These are phyloP conservation scores for Hylaeus anthracinus DNA, from an alignment of 1,140 invertebrate species.

Conservation along the genomic window DNA sequence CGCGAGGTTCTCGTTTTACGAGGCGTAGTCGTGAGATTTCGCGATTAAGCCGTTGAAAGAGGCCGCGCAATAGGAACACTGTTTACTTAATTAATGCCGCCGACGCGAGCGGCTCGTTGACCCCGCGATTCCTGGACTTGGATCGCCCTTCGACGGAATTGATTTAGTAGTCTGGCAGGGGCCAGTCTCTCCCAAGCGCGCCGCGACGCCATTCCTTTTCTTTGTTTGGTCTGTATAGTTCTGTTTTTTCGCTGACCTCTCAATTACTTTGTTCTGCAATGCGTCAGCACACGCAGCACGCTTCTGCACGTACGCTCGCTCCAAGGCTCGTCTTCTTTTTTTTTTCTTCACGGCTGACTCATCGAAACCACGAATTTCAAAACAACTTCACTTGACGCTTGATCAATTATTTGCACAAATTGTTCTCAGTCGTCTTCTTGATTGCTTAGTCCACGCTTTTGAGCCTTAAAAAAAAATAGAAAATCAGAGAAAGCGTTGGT, in stretches of 20 bases:
- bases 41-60: constrained; percentile 57
- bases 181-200: not conserved
- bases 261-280: constrained; percentile 52
- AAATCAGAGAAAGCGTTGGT: no score
- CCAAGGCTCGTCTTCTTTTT: no score
- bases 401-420: no score
- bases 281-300: constrained; percentile 55
- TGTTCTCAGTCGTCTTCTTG: no score
- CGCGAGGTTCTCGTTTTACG: not conserved
- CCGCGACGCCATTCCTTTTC: not conserved
- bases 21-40: constrained; percentile 15
- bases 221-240: not conserved
- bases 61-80: constrained; percentile 60
- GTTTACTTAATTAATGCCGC: constrained; percentile 64
- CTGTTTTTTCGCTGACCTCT: constrained; percentile 22
- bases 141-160: constrained; percentile 55
- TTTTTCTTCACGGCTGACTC: no score
- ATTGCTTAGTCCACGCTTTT: no score
- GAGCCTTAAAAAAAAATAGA: no score
- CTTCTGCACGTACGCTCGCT: not conserved
- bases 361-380: no score
- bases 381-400: no score
- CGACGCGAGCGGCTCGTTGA: constrained; percentile 59
- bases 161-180: constrained; percentile 33
- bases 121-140: constrained; percentile 56